A percentile compares a stretch with the other conserved stretches of the same genome.
These are phyloP conservation scores for Sinosuthora webbiana DNA, from an alignment of 2,113 vertebrate species.

Conservation along the genomic window DNA sequence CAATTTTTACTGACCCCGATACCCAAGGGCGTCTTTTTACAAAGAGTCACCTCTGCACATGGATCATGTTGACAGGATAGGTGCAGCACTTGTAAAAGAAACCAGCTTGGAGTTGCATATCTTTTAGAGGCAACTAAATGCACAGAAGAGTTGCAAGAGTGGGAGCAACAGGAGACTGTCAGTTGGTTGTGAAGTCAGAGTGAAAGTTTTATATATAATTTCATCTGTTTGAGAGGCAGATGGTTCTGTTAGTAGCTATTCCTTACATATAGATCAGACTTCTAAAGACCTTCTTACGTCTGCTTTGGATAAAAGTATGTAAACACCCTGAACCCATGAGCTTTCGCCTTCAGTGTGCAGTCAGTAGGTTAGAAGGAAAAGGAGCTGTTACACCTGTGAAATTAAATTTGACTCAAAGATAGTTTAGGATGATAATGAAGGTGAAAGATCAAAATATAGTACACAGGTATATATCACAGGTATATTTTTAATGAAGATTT, in stretches of 20 bases:
- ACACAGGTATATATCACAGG: too few relatives aligned
- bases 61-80: background rate
- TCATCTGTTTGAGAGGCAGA: background rate
- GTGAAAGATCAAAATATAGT: background rate
- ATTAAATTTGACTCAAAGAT: background rate
- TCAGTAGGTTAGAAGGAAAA: background rate
- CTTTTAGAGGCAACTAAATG: background rate
- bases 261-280: slow-evolving; percentile 3
- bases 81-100: background rate
- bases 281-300: background rate
- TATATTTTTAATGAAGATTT: too few relatives aligned
- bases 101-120: background rate
- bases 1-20: background rate
- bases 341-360: background rate
- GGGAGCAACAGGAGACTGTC: background rate
- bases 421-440: slow-evolving; percentile 1
- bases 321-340: background rate
- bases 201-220: slow-evolving; percentile 6
- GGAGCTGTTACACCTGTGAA: background rate
- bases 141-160: background rate
- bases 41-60: background rate
- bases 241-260: slow-evolving; percentile 10
- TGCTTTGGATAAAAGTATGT: background rate
- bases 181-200: background rate
- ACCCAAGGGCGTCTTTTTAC: background rate